Evolutionary conservation across 2,888 invertebrate genomes (phyloP).

Genomic region (Eristalinus aeneus): DNA sequence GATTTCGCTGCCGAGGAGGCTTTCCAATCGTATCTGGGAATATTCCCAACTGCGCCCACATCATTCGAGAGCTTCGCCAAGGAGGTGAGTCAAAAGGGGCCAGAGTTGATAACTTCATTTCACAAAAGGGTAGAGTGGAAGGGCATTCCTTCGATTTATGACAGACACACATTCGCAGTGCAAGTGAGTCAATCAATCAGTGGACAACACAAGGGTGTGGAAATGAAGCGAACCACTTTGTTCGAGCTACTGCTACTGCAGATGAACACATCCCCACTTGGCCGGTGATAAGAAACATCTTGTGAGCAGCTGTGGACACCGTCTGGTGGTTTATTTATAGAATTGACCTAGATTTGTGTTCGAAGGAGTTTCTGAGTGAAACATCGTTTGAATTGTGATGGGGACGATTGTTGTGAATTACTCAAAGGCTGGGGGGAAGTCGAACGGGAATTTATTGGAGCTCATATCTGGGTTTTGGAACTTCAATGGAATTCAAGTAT

Average conservation of each 20-base stretch:
- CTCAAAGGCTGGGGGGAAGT: background rate
- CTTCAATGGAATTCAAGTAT: background rate
- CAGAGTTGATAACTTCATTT: background rate
- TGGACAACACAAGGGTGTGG: background rate
- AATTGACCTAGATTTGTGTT: background rate
- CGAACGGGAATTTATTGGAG: background rate
- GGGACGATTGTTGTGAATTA: background rate
- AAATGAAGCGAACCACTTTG: background rate
- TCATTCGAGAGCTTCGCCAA: slow-evolving; percentile 88
- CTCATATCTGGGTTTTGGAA: background rate
- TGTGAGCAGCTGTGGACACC: background rate
- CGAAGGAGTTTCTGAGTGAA: background rate
- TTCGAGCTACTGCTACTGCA: background rate
- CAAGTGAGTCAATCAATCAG: slow-evolving; percentile 33
- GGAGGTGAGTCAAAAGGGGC: slow-evolving; percentile 74
- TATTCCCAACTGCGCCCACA: slow-evolving; percentile 88
- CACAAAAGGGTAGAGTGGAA: background rate
- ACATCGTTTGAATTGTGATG: background rate
- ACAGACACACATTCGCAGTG: background rate
- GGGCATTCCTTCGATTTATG: background rate
- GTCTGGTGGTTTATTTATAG: background rate
- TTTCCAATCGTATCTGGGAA: slow-evolving; percentile 90
- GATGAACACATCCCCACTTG: background rate
- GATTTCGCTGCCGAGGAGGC: slow-evolving; percentile 85
- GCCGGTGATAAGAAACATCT: background rate